Conservation (phyloP, 23 tunicate genomes). For the Halocynthia aurantium region DNA sequence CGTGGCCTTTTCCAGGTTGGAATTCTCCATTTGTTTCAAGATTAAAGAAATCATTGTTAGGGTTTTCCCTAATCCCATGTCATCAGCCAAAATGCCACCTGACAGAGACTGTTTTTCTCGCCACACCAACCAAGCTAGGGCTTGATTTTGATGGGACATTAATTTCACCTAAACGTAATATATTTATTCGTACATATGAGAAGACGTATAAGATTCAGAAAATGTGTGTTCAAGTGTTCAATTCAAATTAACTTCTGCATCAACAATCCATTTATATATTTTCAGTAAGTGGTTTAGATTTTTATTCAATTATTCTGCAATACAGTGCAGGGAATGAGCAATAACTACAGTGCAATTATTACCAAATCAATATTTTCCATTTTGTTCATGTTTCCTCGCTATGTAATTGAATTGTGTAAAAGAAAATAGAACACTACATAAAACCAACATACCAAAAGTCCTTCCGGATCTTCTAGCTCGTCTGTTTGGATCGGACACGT, state of each 20-base stretch:
- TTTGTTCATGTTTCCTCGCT: neutral
- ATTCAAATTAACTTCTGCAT: too few relatives aligned
- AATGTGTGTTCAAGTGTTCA: neutral
- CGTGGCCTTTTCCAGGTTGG: neutral
- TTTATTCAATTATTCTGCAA: too few relatives aligned
- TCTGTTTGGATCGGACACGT: slow-evolving; percentile 46
- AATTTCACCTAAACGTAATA: slow-evolving; percentile 37
- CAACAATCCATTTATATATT: too few relatives aligned
- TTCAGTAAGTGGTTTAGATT: too few relatives aligned
- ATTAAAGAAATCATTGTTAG: slow-evolving; percentile 81
- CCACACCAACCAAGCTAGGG: slow-evolving; percentile 86
- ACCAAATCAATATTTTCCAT: too few relatives aligned
- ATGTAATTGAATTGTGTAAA: neutral
- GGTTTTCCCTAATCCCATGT: slow-evolving; percentile 97
- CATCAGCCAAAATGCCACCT: slow-evolving; percentile 94
- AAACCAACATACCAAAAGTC: slow-evolving; percentile 40
- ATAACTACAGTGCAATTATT: too few relatives aligned
- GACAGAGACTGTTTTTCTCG: slow-evolving; percentile 60
- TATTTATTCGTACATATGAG: neutral
- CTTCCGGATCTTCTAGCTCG: slow-evolving; percentile 62
- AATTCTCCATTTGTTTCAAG: slow-evolving; percentile 26
- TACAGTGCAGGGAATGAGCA: too few relatives aligned
- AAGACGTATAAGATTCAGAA: neutral
- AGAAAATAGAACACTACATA: neutral
- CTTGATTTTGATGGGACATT: slow-evolving; percentile 90